Base-by-base conservation (phyloP, 2,113 vertebrate genomes). In the Silurus asotus region DNA sequence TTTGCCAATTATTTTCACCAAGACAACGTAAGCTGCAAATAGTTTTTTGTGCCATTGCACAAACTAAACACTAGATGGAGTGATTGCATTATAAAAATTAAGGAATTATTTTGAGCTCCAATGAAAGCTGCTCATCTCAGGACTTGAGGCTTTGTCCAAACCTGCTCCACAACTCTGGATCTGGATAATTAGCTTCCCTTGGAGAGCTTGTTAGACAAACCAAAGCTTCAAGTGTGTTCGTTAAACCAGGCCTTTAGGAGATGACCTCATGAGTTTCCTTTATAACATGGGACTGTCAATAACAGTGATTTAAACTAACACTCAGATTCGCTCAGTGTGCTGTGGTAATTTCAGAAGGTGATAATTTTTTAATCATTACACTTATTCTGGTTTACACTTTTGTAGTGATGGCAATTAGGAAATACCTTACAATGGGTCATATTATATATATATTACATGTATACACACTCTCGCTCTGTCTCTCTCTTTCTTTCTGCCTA, bases 1-100 rank as follows among this genome's bases (percentile, higher is more conserved):
- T 69, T 37, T 67, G 37, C 17, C 9, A 19, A 49, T 74, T 51
- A 23, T 74, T 51, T 51, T 51, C 45, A 74, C 48, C 48, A 20
- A 7, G 20, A 25, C 7, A 2, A 49, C n/a, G 13, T 48, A 48
- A 23, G 11, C 37, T 19, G 17, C 82, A 55, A 48, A 74, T 11
- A 0, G 11, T 9, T 55, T 15, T 76, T 9, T 8, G 3, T 0
- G 3, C 55, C 25, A 59, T 51, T 87, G 77, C 82, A 81, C 19
- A 45, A 80, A 76, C 61, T 14, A 59, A 65, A 37, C 92, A 92
- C 87, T 65, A 53, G 91, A 88, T 15, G 90, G 88, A 45, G 75
- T 87, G 90, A 87, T 88, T 90, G 65, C 48, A 17, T 56, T 15
- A 25, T 7, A 67, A 62, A 62, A 19, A 62, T 23, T n/a, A n/a